A percentile compares a stretch with the other conserved stretches of the same genome.
Conservation (phyloP, 2,113 vertebrate species). For the Dicerorhinus sumatrensis region DNA sequence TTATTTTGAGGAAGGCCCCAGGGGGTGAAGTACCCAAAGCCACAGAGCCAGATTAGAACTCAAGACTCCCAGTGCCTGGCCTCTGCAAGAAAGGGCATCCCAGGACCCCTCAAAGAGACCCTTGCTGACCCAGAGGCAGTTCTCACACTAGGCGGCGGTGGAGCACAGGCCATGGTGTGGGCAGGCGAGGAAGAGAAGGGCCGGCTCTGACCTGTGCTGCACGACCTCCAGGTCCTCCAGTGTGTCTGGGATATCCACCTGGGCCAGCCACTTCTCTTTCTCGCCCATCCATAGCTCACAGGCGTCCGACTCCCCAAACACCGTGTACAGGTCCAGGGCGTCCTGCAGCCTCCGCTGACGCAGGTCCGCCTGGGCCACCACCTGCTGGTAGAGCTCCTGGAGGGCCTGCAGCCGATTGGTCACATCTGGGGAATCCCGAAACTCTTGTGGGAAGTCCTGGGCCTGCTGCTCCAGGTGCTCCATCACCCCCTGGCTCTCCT, state of each 20-base stretch:
- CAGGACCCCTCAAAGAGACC: neutral
- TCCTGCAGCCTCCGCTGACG: slow-evolving; percentile 93
- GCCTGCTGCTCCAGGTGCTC: slow-evolving; percentile 91
- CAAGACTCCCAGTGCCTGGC: neutral
- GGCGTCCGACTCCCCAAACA: slow-evolving; percentile 96
- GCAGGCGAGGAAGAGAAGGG: neutral
- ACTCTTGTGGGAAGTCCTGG: slow-evolving; percentile 91
- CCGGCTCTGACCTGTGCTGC: slow-evolving; percentile 93
- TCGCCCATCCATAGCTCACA: slow-evolving; percentile 97
- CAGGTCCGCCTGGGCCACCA: slow-evolving; percentile 90
- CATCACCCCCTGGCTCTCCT: slow-evolving; percentile 89
- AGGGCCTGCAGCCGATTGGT: slow-evolving; percentile 90
- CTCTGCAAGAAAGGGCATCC: neutral
- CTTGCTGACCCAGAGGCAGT: neutral
- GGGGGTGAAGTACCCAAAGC: neutral
- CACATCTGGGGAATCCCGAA: slow-evolving; percentile 92
- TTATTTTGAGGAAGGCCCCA: neutral
- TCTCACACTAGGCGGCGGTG: neutral
- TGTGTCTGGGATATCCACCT: slow-evolving; percentile 92
- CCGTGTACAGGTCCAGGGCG: slow-evolving; percentile 93
- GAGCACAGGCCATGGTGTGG: accelerated
- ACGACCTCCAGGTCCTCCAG: slow-evolving; percentile 97
- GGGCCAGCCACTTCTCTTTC: slow-evolving; percentile 96
- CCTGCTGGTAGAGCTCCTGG: slow-evolving; percentile 91
- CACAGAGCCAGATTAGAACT: neutral